phyloP scores from a whole-genome alignment of 2,888 invertebrate genomes.

The Frankliniella intonsa region DNA sequence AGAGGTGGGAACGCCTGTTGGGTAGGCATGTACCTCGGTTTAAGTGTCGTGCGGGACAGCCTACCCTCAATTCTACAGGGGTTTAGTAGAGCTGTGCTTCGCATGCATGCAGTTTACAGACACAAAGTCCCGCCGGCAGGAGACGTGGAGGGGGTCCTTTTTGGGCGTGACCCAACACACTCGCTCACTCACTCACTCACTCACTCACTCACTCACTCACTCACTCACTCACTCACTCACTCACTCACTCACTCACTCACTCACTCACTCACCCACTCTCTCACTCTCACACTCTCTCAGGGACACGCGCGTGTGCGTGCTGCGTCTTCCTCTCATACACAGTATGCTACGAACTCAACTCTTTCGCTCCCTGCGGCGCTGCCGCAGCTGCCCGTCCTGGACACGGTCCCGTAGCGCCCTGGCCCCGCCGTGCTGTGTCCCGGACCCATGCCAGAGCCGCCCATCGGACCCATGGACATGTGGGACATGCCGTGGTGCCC shows the following conservation, averaged over 20 bases:
- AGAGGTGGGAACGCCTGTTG: too few species aligned
- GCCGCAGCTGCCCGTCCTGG: constrained; percentile 17
- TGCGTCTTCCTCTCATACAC: not conserved
- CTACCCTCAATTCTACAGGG: too few species aligned
- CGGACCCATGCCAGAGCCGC: not conserved
- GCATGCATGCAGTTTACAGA: not conserved
- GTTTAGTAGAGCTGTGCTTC: not conserved
- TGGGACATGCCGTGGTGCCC: not conserved
- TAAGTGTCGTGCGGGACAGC: too few species aligned
- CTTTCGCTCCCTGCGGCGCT: constrained; percentile 12
- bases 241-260: not conserved
- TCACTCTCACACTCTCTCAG: not conserved
- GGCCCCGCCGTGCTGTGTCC: not conserved
- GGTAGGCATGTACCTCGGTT: too few species aligned
- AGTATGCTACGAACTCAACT: not conserved
- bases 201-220: not conserved
- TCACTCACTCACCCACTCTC: not conserved
- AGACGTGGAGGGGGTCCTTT: not conserved
- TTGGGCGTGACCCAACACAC: not conserved
- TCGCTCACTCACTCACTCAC: not conserved
- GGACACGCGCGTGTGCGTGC: too few species aligned
- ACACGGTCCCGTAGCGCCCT: constrained; percentile 7
- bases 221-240: not conserved
- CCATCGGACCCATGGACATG: not conserved
- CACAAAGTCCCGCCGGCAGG: constrained; percentile 9